A percentile compares a stretch with the other conserved stretches of the same genome.
phyloP scores from a whole-genome alignment of 2,113 vertebrate species.

The Catharus fuscescens region DNA sequence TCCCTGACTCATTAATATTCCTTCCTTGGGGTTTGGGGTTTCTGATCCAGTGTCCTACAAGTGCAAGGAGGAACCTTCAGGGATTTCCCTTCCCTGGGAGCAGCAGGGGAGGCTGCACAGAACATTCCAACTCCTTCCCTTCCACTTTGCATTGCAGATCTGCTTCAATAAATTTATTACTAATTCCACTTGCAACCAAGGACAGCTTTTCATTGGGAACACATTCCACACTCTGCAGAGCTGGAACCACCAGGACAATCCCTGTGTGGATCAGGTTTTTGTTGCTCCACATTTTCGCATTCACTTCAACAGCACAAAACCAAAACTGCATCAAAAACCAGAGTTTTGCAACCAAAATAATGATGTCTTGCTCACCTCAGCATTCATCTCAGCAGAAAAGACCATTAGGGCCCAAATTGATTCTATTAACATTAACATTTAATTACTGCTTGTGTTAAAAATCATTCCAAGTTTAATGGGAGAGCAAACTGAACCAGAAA shows the following conservation, averaged over 20 bases:
- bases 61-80: neutral
- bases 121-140: neutral
- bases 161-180: neutral
- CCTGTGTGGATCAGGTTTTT: neutral
- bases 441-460: constrained; percentile 26
- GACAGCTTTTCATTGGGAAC: neutral
- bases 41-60: neutral
- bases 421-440: constrained; percentile 9
- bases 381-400: neutral
- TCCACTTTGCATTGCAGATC: neutral
- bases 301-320: neutral
- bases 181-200: neutral
- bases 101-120: neutral
- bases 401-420: neutral
- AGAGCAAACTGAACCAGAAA: neutral
- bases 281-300: neutral
- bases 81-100: neutral
- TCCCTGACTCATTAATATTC: neutral
- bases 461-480: neutral
- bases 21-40: neutral
- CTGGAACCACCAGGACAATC: neutral
- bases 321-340: neutral
- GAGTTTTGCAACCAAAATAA: neutral
- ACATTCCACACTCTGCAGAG: neutral
- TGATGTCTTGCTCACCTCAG: neutral